Conservation (phyloP, 2,113 vertebrate species). For the Onychorhynchus coronatus region DNA sequence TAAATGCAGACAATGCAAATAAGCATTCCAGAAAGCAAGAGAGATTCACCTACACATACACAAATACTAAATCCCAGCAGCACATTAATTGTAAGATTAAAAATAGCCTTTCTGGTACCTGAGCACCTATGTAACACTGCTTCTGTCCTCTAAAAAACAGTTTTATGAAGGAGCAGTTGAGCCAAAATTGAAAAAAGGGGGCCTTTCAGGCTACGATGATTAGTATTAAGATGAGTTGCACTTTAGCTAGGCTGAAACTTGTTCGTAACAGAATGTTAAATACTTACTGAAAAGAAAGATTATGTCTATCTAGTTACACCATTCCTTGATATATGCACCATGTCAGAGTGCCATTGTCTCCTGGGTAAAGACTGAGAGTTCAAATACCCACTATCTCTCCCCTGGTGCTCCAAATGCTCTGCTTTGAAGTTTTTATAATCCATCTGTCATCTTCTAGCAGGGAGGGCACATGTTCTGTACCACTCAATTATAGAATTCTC, state of each 20-base stretch:
- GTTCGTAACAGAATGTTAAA: constrained; percentile 94
- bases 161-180: constrained; percentile 65
- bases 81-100: constrained; percentile 3
- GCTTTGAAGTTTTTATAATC: constrained; percentile 99
- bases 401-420: constrained; percentile 93
- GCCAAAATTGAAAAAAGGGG: constrained; percentile 61
- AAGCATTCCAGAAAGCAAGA: not conserved
- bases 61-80: not conserved
- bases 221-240: constrained; percentile 78
- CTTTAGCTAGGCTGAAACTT: constrained; percentile 85
- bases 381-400: constrained; percentile 99
- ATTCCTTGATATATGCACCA: constrained; percentile 96
- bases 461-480: constrained; percentile 97
- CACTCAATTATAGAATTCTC: constrained; percentile 96
- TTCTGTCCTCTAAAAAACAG: constrained; percentile 66
- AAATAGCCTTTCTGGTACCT: not conserved
- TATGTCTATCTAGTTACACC: constrained; percentile 95
- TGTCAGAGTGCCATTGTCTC: constrained; percentile 98
- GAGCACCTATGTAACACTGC: not conserved
- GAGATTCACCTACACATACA: not conserved
- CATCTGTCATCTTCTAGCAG: constrained; percentile 99
- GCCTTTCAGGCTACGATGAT: constrained; percentile 65
- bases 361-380: constrained; percentile 98
- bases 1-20: constrained; percentile 11
- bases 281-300: constrained; percentile 90